These are phyloP conservation scores for Cephus spinipes DNA, from an alignment of 2,888 invertebrate species.

Conservation along the genomic window DNA sequence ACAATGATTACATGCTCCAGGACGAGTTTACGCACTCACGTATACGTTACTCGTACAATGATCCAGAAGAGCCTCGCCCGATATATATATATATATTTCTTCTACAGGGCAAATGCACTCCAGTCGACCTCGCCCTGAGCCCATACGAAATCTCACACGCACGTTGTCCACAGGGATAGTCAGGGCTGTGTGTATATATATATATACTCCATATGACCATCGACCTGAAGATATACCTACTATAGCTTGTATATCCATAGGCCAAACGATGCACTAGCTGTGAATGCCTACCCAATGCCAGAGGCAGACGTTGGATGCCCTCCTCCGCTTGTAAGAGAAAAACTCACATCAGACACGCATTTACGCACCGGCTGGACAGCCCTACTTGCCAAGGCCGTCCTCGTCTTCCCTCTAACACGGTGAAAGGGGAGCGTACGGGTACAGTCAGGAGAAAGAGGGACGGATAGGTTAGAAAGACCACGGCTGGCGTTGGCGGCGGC, in stretches of 20 bases:
- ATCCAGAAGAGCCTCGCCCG: not conserved
- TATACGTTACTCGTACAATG: not conserved
- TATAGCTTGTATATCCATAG: not conserved
- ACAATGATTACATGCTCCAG: not conserved
- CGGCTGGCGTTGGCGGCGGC: not conserved
- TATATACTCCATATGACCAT: not conserved
- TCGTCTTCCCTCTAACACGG: slow-evolving; percentile 16
- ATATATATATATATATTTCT: not conserved
- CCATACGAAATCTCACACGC: not conserved
- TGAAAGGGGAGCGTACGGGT: not conserved
- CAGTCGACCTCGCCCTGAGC: not conserved
- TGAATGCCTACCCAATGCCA: not conserved
- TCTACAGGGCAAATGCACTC: not conserved
- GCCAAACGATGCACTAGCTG: not conserved
- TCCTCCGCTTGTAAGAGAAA: not conserved
- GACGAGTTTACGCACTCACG: not conserved
- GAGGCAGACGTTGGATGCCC: not conserved
- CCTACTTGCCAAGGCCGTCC: slow-evolving; percentile 32
- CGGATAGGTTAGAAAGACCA: not conserved
- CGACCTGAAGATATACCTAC: not conserved
- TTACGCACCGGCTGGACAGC: slow-evolving; percentile 26
- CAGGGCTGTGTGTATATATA: not conserved
- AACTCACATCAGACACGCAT: slow-evolving; percentile 5
- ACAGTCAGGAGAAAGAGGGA: not conserved
- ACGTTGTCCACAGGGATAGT: not conserved